phyloP scores from a whole-genome alignment of 2,888 invertebrate genomes.

The Ceriagrion tenellum region DNA sequence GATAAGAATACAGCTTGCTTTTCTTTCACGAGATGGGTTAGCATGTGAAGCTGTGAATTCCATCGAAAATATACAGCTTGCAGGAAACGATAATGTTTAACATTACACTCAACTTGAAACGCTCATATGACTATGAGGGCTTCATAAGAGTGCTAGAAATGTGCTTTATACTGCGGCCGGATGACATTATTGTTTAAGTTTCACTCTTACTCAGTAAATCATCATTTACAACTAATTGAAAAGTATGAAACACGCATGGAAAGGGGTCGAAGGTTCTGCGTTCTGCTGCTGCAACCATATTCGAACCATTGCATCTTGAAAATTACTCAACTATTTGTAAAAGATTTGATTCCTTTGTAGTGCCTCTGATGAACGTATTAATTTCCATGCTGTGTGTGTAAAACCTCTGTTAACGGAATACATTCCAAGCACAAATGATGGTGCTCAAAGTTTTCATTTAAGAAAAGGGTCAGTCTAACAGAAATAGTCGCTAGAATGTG shows the following conservation, averaged over 20 bases:
- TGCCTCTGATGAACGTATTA: neutral
- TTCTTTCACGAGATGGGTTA: neutral
- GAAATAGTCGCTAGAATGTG: too few relatives aligned
- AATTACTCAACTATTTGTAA: neutral
- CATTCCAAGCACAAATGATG: too few relatives aligned
- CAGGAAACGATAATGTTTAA: neutral
- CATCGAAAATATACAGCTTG: neutral
- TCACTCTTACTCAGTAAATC: conserved; percentile 1
- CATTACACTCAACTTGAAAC: neutral
- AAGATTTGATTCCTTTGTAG: neutral
- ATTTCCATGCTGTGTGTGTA: neutral
- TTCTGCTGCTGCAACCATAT: neutral
- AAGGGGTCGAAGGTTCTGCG: conserved; percentile 14
- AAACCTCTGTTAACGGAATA: conserved; percentile 1
- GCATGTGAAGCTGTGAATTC: conserved; percentile 36
- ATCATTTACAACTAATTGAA: conserved; percentile 14
- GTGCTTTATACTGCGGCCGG: neutral
- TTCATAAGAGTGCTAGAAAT: conserved; percentile 16
- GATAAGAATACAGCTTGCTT: neutral
- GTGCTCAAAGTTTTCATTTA: too few relatives aligned
- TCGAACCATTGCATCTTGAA: neutral
- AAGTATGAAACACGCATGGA: neutral
- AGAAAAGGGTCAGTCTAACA: too few relatives aligned
- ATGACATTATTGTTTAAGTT: neutral
- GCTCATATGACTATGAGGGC: neutral